These are phyloP conservation scores for Drepana falcataria DNA, from an alignment of 2,888 invertebrate genomes.

Conservation along the genomic window DNA sequence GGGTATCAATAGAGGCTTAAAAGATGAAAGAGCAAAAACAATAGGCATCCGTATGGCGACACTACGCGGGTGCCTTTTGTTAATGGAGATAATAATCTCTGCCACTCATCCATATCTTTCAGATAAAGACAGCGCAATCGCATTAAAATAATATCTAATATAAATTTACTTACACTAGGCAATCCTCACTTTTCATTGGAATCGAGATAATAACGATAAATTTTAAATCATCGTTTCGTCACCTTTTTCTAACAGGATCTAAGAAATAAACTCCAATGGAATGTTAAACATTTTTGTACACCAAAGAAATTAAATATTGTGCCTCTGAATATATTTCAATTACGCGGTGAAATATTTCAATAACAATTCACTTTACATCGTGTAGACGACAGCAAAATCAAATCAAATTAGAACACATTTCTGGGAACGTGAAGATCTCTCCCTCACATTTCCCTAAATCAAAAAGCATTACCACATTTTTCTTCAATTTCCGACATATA, in stretches of 20 bases:
- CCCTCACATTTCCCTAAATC: slow-evolving; percentile 18
- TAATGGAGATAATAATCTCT: not conserved
- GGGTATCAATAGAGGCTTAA: not conserved
- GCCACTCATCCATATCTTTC: too few species aligned
- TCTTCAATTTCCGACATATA: slow-evolving; percentile 13
- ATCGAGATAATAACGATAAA: too few species aligned
- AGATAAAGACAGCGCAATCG: too few species aligned
- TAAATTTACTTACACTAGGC: too few species aligned
- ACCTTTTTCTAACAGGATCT: too few species aligned
- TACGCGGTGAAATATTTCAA: not conserved
- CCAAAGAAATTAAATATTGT: too few species aligned
- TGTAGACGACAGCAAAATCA: slow-evolving; percentile 5
- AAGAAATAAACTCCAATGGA: too few species aligned
- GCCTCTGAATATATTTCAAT: not conserved
- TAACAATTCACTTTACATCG: not conserved
- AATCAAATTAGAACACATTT: slow-evolving; percentile 6
- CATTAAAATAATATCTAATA: too few species aligned
- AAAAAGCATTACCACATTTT: slow-evolving; percentile 18
- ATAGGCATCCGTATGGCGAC: not conserved
- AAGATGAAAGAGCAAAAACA: not conserved
- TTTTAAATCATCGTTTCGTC: too few species aligned
- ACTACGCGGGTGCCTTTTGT: not conserved
- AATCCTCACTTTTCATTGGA: too few species aligned
- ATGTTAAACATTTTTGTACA: too few species aligned
- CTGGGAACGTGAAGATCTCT: not conserved